Evolutionary conservation across 2,113 vertebrate species (phyloP).

Genomic region (Solenodon paradoxus): DNA sequence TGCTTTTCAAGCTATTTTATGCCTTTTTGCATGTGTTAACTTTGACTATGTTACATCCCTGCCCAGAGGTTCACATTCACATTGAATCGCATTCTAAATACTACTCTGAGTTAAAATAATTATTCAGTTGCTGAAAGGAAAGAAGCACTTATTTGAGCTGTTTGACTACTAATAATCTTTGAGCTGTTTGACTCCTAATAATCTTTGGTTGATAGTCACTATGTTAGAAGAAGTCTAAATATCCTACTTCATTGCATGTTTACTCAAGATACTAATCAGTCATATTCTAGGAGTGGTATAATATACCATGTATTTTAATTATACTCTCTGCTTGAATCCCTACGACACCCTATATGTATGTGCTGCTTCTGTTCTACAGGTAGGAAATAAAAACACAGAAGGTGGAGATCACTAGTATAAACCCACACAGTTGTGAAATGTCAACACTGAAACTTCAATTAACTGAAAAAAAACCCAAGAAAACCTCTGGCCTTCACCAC

Average conservation of each 20-base stretch:
- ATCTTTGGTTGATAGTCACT: neutral
- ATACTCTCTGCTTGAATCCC: neutral
- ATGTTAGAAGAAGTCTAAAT: neutral
- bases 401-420: neutral
- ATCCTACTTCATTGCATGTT: neutral
- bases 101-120: conserved; percentile 33
- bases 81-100: neutral
- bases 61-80: neutral
- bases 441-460: neutral
- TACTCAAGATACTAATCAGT: neutral
- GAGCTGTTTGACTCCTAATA: neutral
- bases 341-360: neutral
- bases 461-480: neutral
- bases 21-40: neutral
- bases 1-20: conserved; percentile 1
- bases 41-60: neutral
- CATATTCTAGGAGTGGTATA: neutral
- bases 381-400: neutral
- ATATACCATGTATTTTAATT: neutral
- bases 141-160: too few species aligned
- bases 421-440: neutral
- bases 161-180: too few species aligned
- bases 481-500: neutral
- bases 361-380: neutral
- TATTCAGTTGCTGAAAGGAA: conserved; percentile 9